Base-by-base conservation (phyloP, 2,797 vertebrate genomes). In the Microctenopoma stevenorrisi region DNA sequence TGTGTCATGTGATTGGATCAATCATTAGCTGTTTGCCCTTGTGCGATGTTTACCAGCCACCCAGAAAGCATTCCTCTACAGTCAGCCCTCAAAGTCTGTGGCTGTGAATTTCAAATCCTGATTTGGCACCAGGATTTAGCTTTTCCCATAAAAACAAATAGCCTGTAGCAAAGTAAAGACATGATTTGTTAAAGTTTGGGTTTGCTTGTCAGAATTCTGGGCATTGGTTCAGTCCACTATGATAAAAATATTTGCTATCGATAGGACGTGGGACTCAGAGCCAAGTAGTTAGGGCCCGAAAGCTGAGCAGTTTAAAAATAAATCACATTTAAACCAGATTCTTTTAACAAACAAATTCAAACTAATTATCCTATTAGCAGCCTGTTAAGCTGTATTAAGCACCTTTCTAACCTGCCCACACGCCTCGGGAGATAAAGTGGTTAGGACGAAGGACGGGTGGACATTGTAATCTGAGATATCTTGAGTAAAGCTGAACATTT, bases 1-100 rank as follows among this genome's bases (percentile, higher is more conserved):
- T 22, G 28, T 30, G 30, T 33, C 15, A 43, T 64, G 59, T 53
- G 40, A 52, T 15, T 64, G 42, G 30, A 52, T 10, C 15, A 42
- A 46, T 54, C 14, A 26, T 3, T 26, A 46, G 35, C 28, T 35
- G 11, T 14, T 7, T 15, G 40, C 7, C 12, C 26, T 18, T 18
- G 22, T 8, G 14, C 54, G 50, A 28, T 4, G 43, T 5, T 35
- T 18, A 2, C 11, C 13, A 25, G 26, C n/a, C 9, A 1, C 11
- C n/a, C 7, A 1, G 14, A 26, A 2, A 22, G n/a, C 15, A 35
- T 44, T 44, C 12, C 15, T 40, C 49, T 30, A 40, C 1, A n/a
- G 9, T 9, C 10, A 16, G 25, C 14, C 30, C 0, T 14, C 53
- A 40, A 46, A 15, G 25, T 33, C 9, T 16, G 7, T 10, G 2